A percentile compares a stretch with the other conserved stretches of the same genome.
Evolutionary conservation across 1,140 invertebrate species (phyloP).

Genomic region (Drosophila bocqueti): DNA sequence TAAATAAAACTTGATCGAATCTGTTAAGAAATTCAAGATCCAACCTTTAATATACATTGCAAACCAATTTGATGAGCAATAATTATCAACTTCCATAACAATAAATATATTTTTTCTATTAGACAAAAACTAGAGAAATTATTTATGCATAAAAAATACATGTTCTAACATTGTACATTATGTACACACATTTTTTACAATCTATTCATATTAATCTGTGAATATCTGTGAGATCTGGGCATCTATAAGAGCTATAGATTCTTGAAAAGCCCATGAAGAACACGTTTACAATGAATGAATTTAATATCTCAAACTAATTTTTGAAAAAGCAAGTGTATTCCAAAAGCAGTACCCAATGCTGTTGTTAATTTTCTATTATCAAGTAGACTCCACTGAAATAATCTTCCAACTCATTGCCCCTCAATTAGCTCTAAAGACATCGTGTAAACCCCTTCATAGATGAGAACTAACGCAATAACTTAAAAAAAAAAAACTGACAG

Average conservation of each 20-base stretch:
- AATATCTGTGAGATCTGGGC: neutral
- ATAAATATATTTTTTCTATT: too few species aligned
- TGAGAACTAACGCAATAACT: neutral
- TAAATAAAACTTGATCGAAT: neutral
- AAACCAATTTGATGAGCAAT: neutral
- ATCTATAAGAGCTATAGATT: neutral
- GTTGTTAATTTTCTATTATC: neutral
- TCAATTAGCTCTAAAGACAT: neutral
- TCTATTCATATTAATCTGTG: neutral
- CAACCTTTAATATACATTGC: too few species aligned
- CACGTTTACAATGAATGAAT: neutral
- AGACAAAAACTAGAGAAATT: too few species aligned
- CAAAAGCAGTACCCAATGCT: neutral
- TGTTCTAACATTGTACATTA: too few species aligned
- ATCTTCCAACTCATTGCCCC: neutral
- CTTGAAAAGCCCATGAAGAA: neutral
- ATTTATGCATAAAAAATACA: too few species aligned
- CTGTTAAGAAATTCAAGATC: neutral
- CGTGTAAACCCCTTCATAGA: neutral
- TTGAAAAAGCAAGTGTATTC: neutral
- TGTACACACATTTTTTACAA: too few species aligned
- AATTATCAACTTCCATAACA: neutral
- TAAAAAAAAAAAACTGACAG: slow-evolving; percentile 16
- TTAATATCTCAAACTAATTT: neutral
- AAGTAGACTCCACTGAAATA: neutral